Conservation (phyloP, 2,797 vertebrate species). For the Eidolon dupreanum region DNA sequence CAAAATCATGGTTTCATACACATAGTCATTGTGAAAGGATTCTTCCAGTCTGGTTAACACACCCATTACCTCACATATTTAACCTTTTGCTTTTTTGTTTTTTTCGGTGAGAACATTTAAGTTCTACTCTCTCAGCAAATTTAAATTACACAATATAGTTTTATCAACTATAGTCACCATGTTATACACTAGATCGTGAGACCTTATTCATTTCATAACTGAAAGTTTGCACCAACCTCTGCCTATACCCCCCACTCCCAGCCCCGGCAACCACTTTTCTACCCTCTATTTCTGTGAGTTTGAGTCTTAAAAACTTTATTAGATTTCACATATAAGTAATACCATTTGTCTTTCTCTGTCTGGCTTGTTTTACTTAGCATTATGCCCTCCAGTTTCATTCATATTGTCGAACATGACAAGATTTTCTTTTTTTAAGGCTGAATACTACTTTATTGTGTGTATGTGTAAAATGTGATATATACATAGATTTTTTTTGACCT, state of each 20-base stretch:
- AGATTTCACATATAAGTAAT: not conserved
- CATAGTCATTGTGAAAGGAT: not conserved
- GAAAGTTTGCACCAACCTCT: not conserved
- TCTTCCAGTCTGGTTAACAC: not conserved
- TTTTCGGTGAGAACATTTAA: not conserved
- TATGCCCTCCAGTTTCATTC: not conserved
- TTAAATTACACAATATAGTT: not conserved
- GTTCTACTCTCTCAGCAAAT: not conserved
- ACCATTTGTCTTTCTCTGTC: not conserved
- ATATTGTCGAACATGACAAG: not conserved
- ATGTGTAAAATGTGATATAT: not conserved
- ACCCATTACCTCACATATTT: not conserved
- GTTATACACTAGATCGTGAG: not conserved
- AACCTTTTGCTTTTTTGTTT: not conserved
- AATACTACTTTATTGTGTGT: not conserved
- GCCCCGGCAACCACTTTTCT: not conserved
- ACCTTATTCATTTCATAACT: not conserved
- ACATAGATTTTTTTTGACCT: not conserved
- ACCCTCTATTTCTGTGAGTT: not conserved
- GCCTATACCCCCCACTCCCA: not conserved
- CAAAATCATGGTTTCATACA: not conserved
- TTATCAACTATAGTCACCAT: not conserved
- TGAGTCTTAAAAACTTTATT: not conserved
- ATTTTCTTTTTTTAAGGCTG: not conserved
- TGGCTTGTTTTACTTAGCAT: not conserved